Evolutionary conservation across 2,797 vertebrate genomes (phyloP).

Genomic region (Psittacula derbiana): DNA sequence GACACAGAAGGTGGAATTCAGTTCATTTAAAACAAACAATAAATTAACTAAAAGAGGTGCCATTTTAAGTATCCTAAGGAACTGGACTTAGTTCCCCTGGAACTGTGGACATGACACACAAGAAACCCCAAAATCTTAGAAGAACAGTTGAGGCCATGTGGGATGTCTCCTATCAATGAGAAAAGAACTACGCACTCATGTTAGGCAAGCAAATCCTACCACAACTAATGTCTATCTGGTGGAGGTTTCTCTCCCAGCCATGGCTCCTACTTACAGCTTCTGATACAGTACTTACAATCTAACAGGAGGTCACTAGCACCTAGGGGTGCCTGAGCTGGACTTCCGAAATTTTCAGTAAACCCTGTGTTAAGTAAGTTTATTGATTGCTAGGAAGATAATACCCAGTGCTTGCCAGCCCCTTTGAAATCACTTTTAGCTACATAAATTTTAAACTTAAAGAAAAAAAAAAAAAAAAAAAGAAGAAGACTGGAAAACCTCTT

Average conservation of each 20-base stretch:
- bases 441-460: not conserved
- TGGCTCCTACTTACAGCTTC: not conserved
- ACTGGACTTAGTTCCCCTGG: not conserved
- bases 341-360: not conserved
- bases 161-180: not conserved
- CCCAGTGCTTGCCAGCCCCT: not conserved
- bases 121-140: not conserved
- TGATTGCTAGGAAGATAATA: not conserved
- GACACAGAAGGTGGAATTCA: not conserved
- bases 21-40: not conserved
- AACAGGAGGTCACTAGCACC: not conserved
- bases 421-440: not conserved
- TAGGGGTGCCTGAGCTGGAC: not conserved
- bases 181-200: not conserved
- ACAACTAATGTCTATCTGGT: not conserved
- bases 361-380: not conserved
- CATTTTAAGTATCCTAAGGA: not conserved
- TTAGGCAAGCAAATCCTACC: not conserved
- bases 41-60: not conserved
- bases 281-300: not conserved
- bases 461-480: not conserved
- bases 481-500: not conserved
- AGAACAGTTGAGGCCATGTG: not conserved
- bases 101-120: not conserved
- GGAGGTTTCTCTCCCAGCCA: not conserved